A percentile compares a stretch with the other conserved stretches of the same genome.
Evolutionary conservation across 2,888 invertebrate species (phyloP).

Genomic region (Theretra japonica): DNA sequence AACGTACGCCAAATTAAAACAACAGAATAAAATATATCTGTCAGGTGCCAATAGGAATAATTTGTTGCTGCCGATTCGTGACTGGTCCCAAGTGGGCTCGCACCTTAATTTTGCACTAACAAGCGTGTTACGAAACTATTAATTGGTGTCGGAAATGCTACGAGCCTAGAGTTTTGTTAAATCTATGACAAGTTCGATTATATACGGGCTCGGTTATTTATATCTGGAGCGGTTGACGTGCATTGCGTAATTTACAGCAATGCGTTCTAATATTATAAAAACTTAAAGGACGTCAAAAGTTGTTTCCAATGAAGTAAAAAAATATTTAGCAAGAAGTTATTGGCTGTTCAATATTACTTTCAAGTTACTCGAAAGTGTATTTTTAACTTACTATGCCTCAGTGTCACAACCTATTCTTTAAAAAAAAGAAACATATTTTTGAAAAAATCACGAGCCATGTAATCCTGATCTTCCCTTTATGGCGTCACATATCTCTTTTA

Average conservation of each 20-base stretch:
- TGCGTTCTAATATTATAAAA: not conserved
- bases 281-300: not conserved
- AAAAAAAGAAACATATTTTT: too few species aligned
- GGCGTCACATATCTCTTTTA: too few species aligned
- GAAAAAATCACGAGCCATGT: too few species aligned
- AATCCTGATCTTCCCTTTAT: too few species aligned
- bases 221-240: not conserved
- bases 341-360: too few species aligned
- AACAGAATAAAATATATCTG: not conserved
- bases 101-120: slow-evolving; percentile 38
- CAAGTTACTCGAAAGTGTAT: too few species aligned
- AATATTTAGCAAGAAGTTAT: too few species aligned
- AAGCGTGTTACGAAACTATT: slow-evolving; percentile 30
- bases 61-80: slow-evolving; percentile 28
- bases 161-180: slow-evolving; percentile 11
- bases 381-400: too few species aligned
- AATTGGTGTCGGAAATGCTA: slow-evolving; percentile 25
- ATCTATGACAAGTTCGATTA: slow-evolving; percentile 20
- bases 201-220: not conserved
- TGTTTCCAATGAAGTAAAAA: not conserved
- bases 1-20: not conserved
- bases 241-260: not conserved
- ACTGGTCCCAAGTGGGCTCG: slow-evolving; percentile 35
- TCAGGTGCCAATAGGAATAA: slow-evolving; percentile 18
- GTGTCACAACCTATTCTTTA: too few species aligned